phyloP scores from a whole-genome alignment of 2,113 vertebrate species.

The Pterocles burchelli region DNA sequence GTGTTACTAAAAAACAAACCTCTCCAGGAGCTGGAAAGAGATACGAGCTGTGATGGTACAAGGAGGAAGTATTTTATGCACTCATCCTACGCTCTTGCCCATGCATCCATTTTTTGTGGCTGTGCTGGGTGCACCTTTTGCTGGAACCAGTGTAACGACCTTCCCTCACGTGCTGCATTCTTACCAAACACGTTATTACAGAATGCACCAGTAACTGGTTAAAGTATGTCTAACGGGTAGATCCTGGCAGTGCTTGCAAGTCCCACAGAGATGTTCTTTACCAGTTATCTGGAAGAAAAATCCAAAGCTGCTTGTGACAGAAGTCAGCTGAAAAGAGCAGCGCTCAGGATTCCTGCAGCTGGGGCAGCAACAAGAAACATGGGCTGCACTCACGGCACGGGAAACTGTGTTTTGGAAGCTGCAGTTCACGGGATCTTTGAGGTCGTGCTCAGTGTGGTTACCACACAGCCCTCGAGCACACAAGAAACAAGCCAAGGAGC shows the following conservation, averaged over 20 bases:
- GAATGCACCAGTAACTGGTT: not conserved
- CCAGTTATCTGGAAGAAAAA: not conserved
- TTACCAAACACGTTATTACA: not conserved
- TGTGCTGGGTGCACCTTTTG: not conserved
- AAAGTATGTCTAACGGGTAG: not conserved
- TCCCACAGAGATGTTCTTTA: not conserved
- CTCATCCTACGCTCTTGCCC: not conserved
- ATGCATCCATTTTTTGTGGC: rapidly evolving
- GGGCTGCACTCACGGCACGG: not conserved
- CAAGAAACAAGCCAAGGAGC: not conserved
- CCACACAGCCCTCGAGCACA: not conserved
- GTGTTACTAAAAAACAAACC: not conserved
- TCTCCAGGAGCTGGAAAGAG: not conserved
- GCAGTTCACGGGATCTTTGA: not conserved
- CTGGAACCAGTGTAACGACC: not conserved
- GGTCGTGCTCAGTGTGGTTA: not conserved
- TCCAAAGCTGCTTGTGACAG: not conserved
- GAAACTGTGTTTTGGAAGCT: not conserved
- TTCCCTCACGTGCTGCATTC: not conserved
- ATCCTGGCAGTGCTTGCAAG: not conserved
- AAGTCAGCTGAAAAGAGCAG: not conserved
- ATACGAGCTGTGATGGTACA: not conserved
- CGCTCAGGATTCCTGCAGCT: not conserved
- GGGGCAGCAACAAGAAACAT: not conserved
- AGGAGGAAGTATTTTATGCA: not conserved